phyloP scores from a whole-genome alignment of 2,113 vertebrate genomes.

The Esox niger region DNA sequence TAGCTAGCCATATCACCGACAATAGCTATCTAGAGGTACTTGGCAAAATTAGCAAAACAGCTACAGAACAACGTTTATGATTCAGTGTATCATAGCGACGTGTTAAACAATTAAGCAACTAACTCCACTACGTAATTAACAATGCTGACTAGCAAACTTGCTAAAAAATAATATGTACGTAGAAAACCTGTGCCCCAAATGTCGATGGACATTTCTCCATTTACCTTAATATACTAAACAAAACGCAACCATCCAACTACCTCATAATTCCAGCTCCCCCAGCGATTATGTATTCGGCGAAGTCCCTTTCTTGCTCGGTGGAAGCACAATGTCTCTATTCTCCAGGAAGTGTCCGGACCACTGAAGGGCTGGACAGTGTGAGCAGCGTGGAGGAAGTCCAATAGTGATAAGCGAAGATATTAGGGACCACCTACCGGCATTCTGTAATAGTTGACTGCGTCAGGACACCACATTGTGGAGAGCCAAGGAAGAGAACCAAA shows the following conservation, averaged over 20 bases:
- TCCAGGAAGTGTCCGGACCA: slow-evolving; percentile 56
- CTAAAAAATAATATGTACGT: neutral
- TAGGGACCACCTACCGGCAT: slow-evolving; percentile 58
- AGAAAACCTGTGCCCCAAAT: neutral
- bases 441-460: slow-evolving; percentile 56
- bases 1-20: no score
- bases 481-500: neutral
- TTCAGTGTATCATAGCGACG: no score
- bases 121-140: neutral
- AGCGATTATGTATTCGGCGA: slow-evolving; percentile 30
- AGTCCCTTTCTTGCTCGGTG: slow-evolving; percentile 25
- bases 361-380: slow-evolving; percentile 23
- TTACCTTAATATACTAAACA: slow-evolving; percentile 1
- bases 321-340: slow-evolving; percentile 21
- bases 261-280: slow-evolving; percentile 59
- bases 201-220: neutral
- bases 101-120: no score
- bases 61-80: no score
- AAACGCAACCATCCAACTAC: slow-evolving; percentile 47
- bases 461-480: neutral
- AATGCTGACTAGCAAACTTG: neutral
- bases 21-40: no score
- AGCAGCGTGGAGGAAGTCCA: slow-evolving; percentile 66
- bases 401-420: slow-evolving; percentile 61
- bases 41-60: no score